A percentile compares a stretch with the other conserved stretches of the same genome.
Evolutionary conservation across 2,797 vertebrate genomes (phyloP).

Genomic region (Peromyscus eremicus): DNA sequence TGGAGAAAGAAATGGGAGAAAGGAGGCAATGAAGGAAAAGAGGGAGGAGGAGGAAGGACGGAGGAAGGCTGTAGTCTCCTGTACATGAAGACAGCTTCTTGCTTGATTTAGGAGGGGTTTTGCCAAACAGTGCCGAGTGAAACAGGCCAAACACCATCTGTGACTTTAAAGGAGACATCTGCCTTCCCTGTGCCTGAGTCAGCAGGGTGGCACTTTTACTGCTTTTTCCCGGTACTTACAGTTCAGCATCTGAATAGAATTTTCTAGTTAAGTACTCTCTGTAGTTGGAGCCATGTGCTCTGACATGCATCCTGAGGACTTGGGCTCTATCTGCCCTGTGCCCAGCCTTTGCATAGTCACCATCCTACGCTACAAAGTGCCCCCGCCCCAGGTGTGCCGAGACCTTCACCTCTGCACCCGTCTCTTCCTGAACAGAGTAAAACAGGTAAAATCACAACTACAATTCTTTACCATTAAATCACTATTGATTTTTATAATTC

Average conservation of each 20-base stretch:
- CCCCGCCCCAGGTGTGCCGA: background rate
- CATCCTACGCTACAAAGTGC: background rate
- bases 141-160: background rate
- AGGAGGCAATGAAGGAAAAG: background rate
- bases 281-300: background rate
- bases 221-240: background rate
- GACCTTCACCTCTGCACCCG: background rate
- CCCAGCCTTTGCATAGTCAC: background rate
- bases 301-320: background rate
- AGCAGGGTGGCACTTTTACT: conserved; percentile 12
- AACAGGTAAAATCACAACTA: background rate
- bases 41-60: background rate
- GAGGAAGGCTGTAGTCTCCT: background rate
- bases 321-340: too few species aligned
- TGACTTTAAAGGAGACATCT: conserved; percentile 36
- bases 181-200: background rate
- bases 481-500: background rate
- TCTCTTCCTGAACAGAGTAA: background rate
- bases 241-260: background rate
- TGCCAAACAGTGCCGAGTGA: background rate
- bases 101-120: background rate
- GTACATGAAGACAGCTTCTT: background rate
- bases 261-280: background rate
- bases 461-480: background rate
- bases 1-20: background rate